Percentiles rank a stretch among this genome's conserved stretches.
phyloP scores from a whole-genome alignment of 1,140 invertebrate genomes.

The Bombus haemorrhoidalis region DNA sequence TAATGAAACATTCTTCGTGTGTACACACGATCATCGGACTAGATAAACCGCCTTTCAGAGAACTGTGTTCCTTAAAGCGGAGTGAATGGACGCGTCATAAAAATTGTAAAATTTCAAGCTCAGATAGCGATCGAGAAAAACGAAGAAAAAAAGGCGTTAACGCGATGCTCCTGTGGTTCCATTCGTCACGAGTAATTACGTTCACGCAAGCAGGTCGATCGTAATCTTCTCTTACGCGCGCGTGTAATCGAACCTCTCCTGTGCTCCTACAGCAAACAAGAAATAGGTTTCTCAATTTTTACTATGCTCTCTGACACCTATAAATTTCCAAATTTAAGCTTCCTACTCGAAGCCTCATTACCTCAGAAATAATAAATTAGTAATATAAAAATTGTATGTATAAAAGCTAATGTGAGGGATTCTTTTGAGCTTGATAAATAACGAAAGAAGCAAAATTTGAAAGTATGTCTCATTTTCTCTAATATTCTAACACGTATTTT shows the following conservation, averaged over 20 bases:
- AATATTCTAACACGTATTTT: too few species aligned
- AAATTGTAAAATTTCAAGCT: constrained; percentile 23
- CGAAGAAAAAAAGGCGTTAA: constrained; percentile 24
- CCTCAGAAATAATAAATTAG: too few species aligned
- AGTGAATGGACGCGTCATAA: neutral
- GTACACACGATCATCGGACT: neutral
- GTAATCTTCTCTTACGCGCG: constrained; percentile 1
- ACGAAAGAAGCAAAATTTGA: too few species aligned
- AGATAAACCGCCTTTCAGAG: neutral
- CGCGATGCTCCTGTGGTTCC: constrained; percentile 18
- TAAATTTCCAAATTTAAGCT: too few species aligned
- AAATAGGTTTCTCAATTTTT: too few species aligned
- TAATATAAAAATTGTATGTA: too few species aligned
- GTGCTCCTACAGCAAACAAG: neutral
- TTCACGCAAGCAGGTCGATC: constrained; percentile 32
- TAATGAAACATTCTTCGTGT: constrained; percentile 12
- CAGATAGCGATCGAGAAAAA: constrained; percentile 6
- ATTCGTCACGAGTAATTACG: constrained; percentile 49
- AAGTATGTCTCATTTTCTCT: too few species aligned
- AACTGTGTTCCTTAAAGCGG: neutral
- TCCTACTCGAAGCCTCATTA: too few species aligned
- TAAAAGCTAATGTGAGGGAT: too few species aligned
- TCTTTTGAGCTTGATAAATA: too few species aligned
- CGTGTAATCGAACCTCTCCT: constrained; percentile 30
- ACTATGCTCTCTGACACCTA: neutral